Evolutionary conservation across 2,113 vertebrate species (phyloP).

Genomic region (Progne subis): DNA sequence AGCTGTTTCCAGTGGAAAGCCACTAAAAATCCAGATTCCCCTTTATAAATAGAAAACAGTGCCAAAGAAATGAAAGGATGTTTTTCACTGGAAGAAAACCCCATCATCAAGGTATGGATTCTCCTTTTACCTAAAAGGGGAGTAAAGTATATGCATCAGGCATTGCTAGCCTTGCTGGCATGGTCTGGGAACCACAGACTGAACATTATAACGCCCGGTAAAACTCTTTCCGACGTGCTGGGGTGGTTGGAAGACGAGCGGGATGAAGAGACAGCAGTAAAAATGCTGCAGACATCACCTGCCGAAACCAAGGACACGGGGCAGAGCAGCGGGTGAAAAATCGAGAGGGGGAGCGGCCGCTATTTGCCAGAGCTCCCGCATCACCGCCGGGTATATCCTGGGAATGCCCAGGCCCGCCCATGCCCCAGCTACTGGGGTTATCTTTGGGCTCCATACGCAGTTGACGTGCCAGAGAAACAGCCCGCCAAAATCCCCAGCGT

Average conservation of each 20-base stretch:
- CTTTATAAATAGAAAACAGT: neutral
- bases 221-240: neutral
- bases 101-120: neutral
- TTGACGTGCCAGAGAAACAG: neutral
- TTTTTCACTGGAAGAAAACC: neutral
- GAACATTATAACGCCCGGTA: neutral
- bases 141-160: neutral
- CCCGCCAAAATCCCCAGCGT: neutral
- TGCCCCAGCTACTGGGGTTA: neutral
- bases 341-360: neutral
- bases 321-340: neutral
- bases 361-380: neutral
- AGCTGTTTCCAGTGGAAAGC: neutral
- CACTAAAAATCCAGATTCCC: neutral
- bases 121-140: neutral
- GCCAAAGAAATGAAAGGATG: neutral
- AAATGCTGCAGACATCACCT: neutral
- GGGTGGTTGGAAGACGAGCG: neutral
- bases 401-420: neutral
- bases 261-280: neutral
- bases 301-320: neutral
- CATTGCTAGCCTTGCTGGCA: neutral
- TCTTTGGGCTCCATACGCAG: neutral
- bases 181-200: neutral
- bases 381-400: rapidly evolving